A percentile compares a stretch with the other conserved stretches of the same genome.
Evolutionary conservation across 2,113 vertebrate species (phyloP).

Genomic region (Hirundichthys speculiger): DNA sequence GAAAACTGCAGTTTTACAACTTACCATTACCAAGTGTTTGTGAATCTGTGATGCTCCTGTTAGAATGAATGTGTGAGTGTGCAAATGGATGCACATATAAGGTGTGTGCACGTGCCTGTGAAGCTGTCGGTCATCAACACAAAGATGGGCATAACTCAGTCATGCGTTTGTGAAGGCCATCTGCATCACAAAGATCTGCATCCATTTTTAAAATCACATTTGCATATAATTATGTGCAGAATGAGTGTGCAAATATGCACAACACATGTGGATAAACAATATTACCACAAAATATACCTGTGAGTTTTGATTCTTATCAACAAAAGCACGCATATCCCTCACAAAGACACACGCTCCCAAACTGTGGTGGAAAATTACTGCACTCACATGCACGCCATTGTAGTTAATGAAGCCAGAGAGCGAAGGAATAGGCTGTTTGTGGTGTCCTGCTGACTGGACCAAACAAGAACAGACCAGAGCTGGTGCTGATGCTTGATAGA

Average conservation of each 20-base stretch:
- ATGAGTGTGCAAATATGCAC: slow-evolving; percentile 28
- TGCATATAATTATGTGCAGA: slow-evolving; percentile 13
- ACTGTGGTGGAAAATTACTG: slow-evolving; percentile 64
- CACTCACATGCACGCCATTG: slow-evolving; percentile 32
- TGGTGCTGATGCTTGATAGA: slow-evolving; percentile 56
- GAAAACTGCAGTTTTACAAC: too few species aligned
- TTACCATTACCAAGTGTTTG: too few species aligned
- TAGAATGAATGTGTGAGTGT: not conserved
- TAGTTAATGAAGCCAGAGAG: slow-evolving; percentile 47
- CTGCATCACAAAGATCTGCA: slow-evolving; percentile 11
- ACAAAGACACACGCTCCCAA: slow-evolving; percentile 18
- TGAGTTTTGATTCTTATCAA: slow-evolving; percentile 10
- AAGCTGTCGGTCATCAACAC: too few species aligned
- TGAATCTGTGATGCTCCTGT: too few species aligned
- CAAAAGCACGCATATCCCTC: slow-evolving; percentile 24
- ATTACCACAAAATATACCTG: slow-evolving; percentile 20
- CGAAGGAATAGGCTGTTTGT: slow-evolving; percentile 63
- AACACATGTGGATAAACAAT: slow-evolving; percentile 33
- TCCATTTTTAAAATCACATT: slow-evolving; percentile 20
- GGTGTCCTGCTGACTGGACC: slow-evolving; percentile 64
- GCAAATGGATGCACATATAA: not conserved
- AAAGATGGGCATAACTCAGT: slow-evolving; percentile 3
- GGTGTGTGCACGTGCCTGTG: too few species aligned
- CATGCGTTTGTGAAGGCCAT: slow-evolving; percentile 16
- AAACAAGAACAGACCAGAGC: slow-evolving; percentile 46